Conservation (phyloP, 2,888 invertebrate genomes). For the Drosophila mettleri region DNA sequence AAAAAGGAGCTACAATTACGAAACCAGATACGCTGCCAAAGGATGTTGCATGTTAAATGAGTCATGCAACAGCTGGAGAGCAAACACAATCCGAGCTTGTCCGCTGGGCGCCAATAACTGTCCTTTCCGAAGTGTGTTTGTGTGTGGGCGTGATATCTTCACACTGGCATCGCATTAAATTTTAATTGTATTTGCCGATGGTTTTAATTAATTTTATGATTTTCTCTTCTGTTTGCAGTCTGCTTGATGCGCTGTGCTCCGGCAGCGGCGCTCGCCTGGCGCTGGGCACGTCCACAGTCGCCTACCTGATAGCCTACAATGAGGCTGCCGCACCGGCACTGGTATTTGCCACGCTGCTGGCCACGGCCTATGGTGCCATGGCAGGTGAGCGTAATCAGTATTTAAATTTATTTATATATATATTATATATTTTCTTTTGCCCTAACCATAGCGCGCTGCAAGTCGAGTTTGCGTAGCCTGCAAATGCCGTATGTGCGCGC, state of each 20-base stretch:
- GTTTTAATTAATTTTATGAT: constrained; percentile 32
- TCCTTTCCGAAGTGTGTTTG: constrained; percentile 3
- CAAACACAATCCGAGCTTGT: constrained; percentile 31
- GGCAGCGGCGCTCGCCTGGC: constrained; percentile 84
- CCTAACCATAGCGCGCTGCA: constrained; percentile 79
- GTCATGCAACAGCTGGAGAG: constrained; percentile 54
- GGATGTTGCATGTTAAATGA: constrained; percentile 53
- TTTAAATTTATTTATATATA: too few relatives aligned
- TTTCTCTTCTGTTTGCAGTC: constrained; percentile 50
- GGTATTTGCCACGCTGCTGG: constrained; percentile 82
- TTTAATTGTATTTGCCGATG: constrained; percentile 37
- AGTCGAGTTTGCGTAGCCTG: constrained; percentile 82
- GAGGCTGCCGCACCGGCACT: constrained; percentile 83
- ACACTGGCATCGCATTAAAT: constrained; percentile 29
- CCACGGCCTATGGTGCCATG: constrained; percentile 82
- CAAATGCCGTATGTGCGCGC: constrained; percentile 85
- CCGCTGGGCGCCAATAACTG: constrained; percentile 58
- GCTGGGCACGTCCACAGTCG: constrained; percentile 83
- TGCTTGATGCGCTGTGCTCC: constrained; percentile 82
- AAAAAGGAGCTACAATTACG: constrained; percentile 30
- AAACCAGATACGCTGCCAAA: constrained; percentile 44
- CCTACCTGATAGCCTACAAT: constrained; percentile 84
- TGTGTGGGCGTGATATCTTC: constrained; percentile 5
- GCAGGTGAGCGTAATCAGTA: constrained; percentile 76
- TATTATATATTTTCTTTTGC: background rate